Evolutionary conservation across 2,888 invertebrate species (phyloP).

Genomic region (Furcula furcula): DNA sequence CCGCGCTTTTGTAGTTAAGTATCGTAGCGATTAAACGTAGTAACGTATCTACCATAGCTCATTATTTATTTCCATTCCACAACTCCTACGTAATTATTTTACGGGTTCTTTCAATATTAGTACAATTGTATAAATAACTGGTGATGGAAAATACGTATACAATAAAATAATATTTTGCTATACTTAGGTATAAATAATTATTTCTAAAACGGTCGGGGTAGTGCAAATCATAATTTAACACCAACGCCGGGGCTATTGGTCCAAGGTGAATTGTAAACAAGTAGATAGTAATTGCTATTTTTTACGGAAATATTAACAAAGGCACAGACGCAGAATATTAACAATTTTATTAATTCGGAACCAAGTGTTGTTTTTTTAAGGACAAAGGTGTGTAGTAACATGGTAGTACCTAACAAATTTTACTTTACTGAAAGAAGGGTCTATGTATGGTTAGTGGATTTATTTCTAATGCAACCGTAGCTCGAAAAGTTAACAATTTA

Average conservation of each 20-base stretch:
- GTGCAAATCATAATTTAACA: slow-evolving; percentile 1
- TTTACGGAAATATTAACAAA: slow-evolving; percentile 5
- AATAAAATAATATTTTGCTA: background rate
- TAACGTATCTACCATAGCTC: no score
- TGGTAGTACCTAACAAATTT: no score
- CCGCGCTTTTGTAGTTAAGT: slow-evolving; percentile 5
- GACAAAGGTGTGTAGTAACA: no score
- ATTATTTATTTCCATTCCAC: no score
- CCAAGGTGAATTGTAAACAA: slow-evolving; percentile 9
- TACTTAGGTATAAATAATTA: background rate
- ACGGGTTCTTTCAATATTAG: no score
- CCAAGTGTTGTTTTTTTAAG: no score
- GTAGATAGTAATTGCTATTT: slow-evolving; percentile 3
- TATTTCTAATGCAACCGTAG: no score
- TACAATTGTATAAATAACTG: background rate
- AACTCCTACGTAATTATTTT: no score
- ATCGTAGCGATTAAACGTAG: background rate
- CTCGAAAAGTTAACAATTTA: no score
- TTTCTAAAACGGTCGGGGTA: background rate
- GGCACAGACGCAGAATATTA: slow-evolving; percentile 2
- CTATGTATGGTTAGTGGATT: no score
- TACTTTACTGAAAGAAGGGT: no score
- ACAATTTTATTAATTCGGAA: no score
- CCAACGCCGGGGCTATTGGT: background rate
- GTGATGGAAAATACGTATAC: slow-evolving; percentile 1